These are phyloP conservation scores for Megaceryle alcyon DNA, from an alignment of 2,797 vertebrate genomes.

Conservation along the genomic window DNA sequence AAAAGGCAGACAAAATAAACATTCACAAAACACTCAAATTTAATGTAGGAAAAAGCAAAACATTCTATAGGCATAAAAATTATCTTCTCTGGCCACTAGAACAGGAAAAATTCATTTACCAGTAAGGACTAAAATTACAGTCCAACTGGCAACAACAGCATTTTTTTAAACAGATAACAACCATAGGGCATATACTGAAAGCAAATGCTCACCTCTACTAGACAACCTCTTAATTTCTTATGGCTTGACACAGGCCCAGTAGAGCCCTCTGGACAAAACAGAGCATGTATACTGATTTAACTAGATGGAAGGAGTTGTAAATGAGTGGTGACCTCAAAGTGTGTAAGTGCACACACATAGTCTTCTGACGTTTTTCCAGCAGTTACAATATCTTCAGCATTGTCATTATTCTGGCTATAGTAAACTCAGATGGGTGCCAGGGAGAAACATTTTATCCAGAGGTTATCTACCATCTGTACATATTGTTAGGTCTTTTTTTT, in stretches of 20 bases:
- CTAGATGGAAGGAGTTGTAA: neutral
- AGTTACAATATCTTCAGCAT: neutral
- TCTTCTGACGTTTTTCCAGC: neutral
- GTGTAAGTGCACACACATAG: neutral
- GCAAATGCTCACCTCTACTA: neutral
- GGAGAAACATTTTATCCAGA: neutral
- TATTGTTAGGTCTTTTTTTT: neutral
- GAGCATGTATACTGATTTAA: neutral
- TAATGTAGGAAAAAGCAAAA: neutral
- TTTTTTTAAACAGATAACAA: neutral
- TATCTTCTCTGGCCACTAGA: neutral
- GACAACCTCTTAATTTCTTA: neutral
- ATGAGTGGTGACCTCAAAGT: neutral
- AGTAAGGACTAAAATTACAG: neutral
- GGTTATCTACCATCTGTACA: neutral
- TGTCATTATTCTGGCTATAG: neutral
- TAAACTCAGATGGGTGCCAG: neutral
- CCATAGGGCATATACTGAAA: neutral
- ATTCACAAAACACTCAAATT: neutral
- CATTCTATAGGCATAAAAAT: neutral
- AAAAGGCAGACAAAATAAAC: neutral
- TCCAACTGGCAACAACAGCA: neutral
- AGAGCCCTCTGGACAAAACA: neutral
- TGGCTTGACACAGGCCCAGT: neutral
- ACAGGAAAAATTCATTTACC: neutral